Evolutionary conservation across 1,140 invertebrate genomes (phyloP).

Genomic region (Medauroidea extradentata): DNA sequence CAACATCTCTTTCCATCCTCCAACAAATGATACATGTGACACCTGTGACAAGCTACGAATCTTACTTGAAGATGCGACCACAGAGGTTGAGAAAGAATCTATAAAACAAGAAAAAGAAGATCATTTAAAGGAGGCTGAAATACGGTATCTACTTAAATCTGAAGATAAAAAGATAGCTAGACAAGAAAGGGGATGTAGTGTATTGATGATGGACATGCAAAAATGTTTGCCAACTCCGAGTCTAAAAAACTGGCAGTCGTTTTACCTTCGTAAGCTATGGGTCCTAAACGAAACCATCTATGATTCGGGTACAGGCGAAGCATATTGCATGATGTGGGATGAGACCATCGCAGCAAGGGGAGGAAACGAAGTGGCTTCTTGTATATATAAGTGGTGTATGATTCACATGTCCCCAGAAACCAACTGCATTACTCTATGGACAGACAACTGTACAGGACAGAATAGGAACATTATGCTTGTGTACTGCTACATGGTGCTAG

Average conservation of each 20-base stretch:
- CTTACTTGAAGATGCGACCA: not conserved
- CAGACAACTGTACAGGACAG: constrained; percentile 10
- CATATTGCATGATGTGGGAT: constrained; percentile 13
- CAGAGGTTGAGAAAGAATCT: not conserved
- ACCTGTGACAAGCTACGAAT: constrained; percentile 4
- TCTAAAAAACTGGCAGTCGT: constrained; percentile 7
- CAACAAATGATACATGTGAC: constrained; percentile 9
- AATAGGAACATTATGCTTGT: constrained; percentile 11
- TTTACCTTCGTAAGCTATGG: constrained; percentile 11
- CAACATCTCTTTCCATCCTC: not conserved
- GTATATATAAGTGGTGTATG: constrained; percentile 8
- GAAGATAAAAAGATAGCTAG: constrained; percentile 6
- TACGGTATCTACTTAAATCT: constrained; percentile 4
- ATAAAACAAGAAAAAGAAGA: constrained; percentile 7
- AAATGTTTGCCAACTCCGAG: constrained; percentile 8
- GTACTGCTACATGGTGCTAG: not conserved
- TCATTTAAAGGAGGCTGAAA: constrained; percentile 10
- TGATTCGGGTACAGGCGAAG: constrained; percentile 5
- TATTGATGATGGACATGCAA: constrained; percentile 8
- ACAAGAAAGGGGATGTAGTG: not conserved
- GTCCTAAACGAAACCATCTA: constrained; percentile 11
- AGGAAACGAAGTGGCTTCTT: constrained; percentile 11
- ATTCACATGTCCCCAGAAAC: not conserved
- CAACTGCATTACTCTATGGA: constrained; percentile 4
- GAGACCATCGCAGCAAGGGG: constrained; percentile 12